Evolutionary conservation across 2,888 invertebrate genomes (phyloP).

Genomic region (Altica lythri): DNA sequence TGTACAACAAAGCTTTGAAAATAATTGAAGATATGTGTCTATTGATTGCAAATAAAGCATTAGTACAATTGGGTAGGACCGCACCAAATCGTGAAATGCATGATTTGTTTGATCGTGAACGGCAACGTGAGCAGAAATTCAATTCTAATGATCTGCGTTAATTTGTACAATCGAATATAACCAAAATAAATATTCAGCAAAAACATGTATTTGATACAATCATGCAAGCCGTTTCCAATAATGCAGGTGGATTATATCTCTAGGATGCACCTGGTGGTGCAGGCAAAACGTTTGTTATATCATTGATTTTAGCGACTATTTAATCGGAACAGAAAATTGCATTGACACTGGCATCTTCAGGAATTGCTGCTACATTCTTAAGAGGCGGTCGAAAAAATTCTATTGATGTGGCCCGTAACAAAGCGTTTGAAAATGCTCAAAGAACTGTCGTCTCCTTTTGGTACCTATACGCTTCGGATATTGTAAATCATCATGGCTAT

Average conservation of each 20-base stretch:
- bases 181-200: slow-evolving; percentile 4
- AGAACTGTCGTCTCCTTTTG: no score
- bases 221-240: slow-evolving; percentile 1
- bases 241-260: slow-evolving; percentile 29
- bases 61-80: no score
- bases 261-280: slow-evolving; percentile 11
- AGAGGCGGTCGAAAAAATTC: slow-evolving; percentile 46
- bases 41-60: no score
- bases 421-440: no score
- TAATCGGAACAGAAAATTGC: slow-evolving; percentile 42
- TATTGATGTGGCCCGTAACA: no score
- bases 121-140: slow-evolving; percentile 2
- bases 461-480: no score
- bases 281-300: slow-evolving; percentile 54
- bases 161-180: slow-evolving; percentile 5
- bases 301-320: slow-evolving; percentile 49
- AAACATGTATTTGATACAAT: slow-evolving; percentile 10
- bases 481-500: no score
- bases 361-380: slow-evolving; percentile 57
- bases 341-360: slow-evolving; percentile 46
- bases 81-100: slow-evolving; percentile 3
- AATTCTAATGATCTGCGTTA: neutral
- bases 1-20: no score
- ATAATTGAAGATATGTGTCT: no score
- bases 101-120: slow-evolving; percentile 3